Conservation (phyloP, 2,888 invertebrate species). For the Amiota mariae region DNA sequence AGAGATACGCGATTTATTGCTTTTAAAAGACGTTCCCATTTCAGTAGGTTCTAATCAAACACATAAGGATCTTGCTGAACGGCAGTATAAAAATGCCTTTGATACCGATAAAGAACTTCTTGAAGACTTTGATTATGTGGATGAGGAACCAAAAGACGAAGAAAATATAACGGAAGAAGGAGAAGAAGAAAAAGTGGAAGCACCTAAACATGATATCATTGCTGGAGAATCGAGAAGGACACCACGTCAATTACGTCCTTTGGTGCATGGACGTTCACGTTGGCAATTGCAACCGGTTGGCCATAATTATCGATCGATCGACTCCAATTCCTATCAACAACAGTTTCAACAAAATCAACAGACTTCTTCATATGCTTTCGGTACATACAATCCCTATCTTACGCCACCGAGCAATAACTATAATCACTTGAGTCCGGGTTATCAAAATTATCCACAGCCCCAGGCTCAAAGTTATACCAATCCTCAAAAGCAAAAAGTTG, state of each 20-base stretch:
- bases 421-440: conserved; percentile 55
- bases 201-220: conserved; percentile 50
- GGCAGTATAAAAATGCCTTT: conserved; percentile 38
- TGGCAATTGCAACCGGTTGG: conserved; percentile 51
- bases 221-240: conserved; percentile 62
- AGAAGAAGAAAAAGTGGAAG: neutral
- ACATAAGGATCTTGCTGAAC: conserved; percentile 12
- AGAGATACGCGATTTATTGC: conserved; percentile 15
- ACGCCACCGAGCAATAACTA: conserved; percentile 65
- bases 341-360: conserved; percentile 46
- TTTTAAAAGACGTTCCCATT: neutral
- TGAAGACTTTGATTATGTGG: conserved; percentile 29
- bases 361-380: conserved; percentile 57
- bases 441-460: conserved; percentile 44
- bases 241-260: conserved; percentile 68
- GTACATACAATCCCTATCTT: conserved; percentile 68
- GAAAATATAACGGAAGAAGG: conserved; percentile 10
- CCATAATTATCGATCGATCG: conserved; percentile 62
- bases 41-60: neutral
- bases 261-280: conserved; percentile 45
- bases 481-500: conserved; percentile 55
- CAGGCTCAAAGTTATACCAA: conserved; percentile 33
- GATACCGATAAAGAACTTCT: conserved; percentile 31
- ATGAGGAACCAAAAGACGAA: conserved; percentile 26
- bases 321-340: conserved; percentile 52